Conservation (phyloP, 1,140 invertebrate species). For the Drosophila micromelanica region DNA sequence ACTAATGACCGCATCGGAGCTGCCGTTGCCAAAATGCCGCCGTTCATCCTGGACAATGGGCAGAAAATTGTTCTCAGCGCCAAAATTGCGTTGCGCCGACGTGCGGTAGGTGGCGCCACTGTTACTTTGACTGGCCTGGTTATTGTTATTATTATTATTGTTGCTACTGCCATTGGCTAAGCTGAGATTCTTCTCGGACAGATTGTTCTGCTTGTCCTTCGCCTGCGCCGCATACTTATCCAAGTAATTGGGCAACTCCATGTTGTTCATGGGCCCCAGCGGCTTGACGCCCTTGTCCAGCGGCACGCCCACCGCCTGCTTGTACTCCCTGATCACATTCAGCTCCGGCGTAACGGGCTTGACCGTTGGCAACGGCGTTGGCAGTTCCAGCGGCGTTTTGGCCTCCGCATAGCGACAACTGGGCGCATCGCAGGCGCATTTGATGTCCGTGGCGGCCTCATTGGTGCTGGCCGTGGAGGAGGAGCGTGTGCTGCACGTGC, state of each 20-base stretch:
- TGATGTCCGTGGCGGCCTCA: constrained; percentile 46
- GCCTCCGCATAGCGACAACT: constrained; percentile 62
- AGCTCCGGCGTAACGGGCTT: constrained; percentile 59
- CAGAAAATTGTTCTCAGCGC: constrained; percentile 63
- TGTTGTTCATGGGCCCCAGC: constrained; percentile 55
- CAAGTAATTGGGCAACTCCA: constrained; percentile 70
- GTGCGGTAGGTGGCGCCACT: constrained; percentile 13
- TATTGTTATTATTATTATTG: constrained; percentile 6
- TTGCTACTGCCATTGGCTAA: constrained; percentile 2
- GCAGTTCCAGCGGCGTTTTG: background rate
- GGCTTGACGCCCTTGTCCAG: constrained; percentile 30
- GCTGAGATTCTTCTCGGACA: constrained; percentile 61
- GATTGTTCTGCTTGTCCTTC: constrained; percentile 77
- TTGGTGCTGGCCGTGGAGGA: constrained; percentile 72
- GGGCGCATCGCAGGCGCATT: constrained; percentile 70
- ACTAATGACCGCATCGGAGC: constrained; percentile 71
- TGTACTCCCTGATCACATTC: constrained; percentile 77
- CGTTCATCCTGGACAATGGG: constrained; percentile 57
- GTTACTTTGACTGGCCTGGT: background rate
- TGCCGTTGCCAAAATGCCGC: constrained; percentile 25
- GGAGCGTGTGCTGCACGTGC: constrained; percentile 75
- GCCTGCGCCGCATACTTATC: constrained; percentile 56
- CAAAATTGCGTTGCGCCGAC: constrained; percentile 55
- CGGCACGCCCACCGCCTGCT: constrained; percentile 56
- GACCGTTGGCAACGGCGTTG: background rate